phyloP scores from a whole-genome alignment of 2,888 invertebrate species.

The Desoria tigrina region DNA sequence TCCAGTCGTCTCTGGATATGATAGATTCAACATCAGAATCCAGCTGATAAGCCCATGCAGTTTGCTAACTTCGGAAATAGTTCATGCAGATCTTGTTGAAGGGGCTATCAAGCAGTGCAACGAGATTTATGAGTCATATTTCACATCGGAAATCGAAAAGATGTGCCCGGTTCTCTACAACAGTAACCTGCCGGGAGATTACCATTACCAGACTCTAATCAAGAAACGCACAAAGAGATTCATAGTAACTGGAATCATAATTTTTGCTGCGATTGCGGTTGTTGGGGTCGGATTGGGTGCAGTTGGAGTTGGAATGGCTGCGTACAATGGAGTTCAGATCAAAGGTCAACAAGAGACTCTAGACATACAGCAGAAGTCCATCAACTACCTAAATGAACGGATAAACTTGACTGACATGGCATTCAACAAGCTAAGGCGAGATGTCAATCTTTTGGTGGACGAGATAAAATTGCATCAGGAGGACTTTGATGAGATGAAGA shows the following conservation, averaged over 20 bases:
- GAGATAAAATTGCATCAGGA: conserved; percentile 6
- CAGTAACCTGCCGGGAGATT: background rate
- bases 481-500: conserved; percentile 30
- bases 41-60: background rate
- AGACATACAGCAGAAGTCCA: background rate
- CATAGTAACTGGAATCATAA: background rate
- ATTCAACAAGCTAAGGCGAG: background rate
- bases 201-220: no score
- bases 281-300: background rate
- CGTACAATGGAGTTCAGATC: background rate
- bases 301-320: background rate
- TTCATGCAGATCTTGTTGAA: background rate
- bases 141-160: conserved; percentile 1
- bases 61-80: background rate
- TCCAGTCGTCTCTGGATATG: conserved; percentile 7
- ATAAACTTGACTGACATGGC: background rate
- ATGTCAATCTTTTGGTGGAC: conserved; percentile 14
- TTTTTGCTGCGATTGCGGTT: background rate
- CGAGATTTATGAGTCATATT: background rate
- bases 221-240: background rate
- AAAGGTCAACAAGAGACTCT: background rate
- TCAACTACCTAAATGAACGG: background rate
- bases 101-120: background rate
- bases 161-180: conserved; percentile 2
- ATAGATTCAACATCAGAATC: background rate